A percentile compares a stretch with the other conserved stretches of the same genome.
These are phyloP conservation scores for Tetraneura akinire DNA, from an alignment of 1,140 invertebrate genomes.

Conservation along the genomic window DNA sequence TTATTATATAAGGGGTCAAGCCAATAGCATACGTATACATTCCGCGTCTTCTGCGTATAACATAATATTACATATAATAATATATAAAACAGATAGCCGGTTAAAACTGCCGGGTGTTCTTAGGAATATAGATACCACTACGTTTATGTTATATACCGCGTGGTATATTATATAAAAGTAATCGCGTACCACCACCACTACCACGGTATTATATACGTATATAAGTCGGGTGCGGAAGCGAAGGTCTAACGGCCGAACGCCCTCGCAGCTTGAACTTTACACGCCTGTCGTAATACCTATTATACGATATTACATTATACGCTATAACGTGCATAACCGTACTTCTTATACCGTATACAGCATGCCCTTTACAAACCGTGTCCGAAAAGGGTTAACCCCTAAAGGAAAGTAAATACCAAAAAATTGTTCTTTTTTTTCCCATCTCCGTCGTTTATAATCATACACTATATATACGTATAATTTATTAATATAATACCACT, in stretches of 20 bases:
- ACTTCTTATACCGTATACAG: slow-evolving; percentile 40
- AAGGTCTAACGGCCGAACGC: background rate
- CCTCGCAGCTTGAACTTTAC: slow-evolving; percentile 39
- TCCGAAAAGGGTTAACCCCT: slow-evolving; percentile 48
- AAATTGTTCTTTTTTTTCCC: slow-evolving; percentile 52
- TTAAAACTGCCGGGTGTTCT: too few species aligned
- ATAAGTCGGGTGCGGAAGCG: too few species aligned
- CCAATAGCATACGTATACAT: too few species aligned
- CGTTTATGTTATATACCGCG: too few species aligned
- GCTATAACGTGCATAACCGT: background rate
- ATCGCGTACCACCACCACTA: too few species aligned
- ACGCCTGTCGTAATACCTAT: background rate
- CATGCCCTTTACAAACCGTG: slow-evolving; percentile 46
- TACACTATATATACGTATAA: background rate
- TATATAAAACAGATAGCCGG: too few species aligned
- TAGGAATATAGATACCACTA: too few species aligned
- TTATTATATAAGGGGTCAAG: background rate
- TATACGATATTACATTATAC: background rate
- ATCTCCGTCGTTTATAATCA: too few species aligned
- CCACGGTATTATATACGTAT: too few species aligned
- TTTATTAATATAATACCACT: background rate
- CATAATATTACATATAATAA: too few species aligned
- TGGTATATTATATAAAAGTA: too few species aligned
- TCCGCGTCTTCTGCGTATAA: too few species aligned
- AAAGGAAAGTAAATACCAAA: slow-evolving; percentile 47